Conservation (phyloP, 2,113 vertebrate species). For the Halcyon senegalensis region DNA sequence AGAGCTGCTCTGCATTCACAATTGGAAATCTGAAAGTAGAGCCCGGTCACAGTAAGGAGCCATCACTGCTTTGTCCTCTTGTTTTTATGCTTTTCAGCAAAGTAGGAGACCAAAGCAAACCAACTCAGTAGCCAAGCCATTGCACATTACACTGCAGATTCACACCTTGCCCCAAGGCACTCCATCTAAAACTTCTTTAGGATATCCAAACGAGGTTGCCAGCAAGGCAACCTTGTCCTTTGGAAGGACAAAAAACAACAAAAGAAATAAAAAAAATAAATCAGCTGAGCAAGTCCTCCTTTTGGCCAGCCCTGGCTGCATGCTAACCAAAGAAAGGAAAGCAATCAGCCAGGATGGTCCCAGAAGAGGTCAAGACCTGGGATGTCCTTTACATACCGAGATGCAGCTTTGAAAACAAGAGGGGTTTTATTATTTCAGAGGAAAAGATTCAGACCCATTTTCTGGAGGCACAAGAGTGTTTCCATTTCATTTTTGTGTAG, state of each 20-base stretch:
- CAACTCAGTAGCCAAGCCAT: neutral
- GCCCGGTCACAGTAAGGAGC: neutral
- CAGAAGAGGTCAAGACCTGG: neutral
- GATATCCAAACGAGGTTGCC: neutral
- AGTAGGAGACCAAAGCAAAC: neutral
- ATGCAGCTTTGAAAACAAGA: neutral
- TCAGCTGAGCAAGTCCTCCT: neutral
- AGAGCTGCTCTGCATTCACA: neutral
- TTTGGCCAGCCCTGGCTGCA: neutral
- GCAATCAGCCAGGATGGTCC: neutral
- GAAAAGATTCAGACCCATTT: neutral
- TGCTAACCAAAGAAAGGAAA: neutral
- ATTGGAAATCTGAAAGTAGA: neutral
- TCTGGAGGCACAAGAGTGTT: neutral
- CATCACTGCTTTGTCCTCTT: neutral
- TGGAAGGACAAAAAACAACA: neutral
- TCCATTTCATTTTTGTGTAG: neutral
- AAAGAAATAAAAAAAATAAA: neutral
- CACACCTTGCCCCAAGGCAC: neutral
- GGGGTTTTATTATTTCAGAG: neutral
- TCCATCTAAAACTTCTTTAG: neutral
- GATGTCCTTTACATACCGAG: neutral
- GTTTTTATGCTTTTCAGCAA: neutral
- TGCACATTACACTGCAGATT: fast-evolving
- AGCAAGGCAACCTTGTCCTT: neutral